Conservation (phyloP, 2,888 invertebrate genomes). For the Melanotus villosus region DNA sequence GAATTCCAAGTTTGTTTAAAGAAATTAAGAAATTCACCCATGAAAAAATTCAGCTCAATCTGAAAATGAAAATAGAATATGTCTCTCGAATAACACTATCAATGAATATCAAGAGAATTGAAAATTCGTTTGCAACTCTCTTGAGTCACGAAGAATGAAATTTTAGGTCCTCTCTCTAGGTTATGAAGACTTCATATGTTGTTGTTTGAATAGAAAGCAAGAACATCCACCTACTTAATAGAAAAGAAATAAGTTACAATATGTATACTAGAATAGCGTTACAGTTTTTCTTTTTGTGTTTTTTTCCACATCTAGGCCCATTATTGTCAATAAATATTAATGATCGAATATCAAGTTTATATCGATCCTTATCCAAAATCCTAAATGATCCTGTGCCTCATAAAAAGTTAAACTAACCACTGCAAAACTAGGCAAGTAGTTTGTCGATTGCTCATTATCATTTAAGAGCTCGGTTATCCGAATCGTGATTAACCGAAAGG, state of each 20-base stretch:
- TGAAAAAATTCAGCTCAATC: conserved; percentile 48
- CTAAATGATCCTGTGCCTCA: no score
- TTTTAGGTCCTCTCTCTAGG: conserved; percentile 54
- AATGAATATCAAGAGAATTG: conserved; percentile 62
- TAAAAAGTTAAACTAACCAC: no score
- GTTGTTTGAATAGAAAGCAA: conserved; percentile 38
- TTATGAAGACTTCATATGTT: conserved; percentile 58
- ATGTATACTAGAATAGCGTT: neutral
- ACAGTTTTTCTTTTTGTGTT: conserved; percentile 21
- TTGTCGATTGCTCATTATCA: no score
- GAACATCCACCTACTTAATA: conserved; percentile 28
- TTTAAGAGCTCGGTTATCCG: no score
- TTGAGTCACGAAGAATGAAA: conserved; percentile 62
- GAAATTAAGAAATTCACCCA: conserved; percentile 53
- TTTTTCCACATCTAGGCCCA: conserved; percentile 30
- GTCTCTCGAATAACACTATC: conserved; percentile 54
- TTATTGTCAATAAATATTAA: conserved; percentile 35
- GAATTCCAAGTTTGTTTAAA: conserved; percentile 70
- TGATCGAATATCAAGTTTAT: neutral
- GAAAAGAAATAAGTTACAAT: conserved; percentile 10
- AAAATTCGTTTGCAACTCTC: conserved; percentile 61
- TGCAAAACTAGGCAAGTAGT: no score
- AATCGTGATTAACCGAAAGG: no score
- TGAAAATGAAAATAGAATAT: conserved; percentile 50
- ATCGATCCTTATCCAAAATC: no score